Base-by-base conservation (phyloP, 2,888 invertebrate species). In the Archips crataeganus region DNA sequence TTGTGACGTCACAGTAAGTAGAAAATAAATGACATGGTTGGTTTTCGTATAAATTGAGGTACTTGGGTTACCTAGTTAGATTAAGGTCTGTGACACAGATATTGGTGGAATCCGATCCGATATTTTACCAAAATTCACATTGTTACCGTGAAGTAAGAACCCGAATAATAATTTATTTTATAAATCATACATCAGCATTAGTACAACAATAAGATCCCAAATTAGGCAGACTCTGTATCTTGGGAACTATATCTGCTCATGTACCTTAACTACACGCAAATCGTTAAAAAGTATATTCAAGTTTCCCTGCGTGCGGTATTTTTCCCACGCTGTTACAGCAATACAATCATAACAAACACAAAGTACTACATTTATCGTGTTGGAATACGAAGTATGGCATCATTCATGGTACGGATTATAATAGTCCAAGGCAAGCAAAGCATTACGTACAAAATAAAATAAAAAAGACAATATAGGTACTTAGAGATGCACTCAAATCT, bases 251-350 rank as follows among this genome's bases (percentile, higher is more conserved):
- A 64, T 73, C 64, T 59, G 57, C 57, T 49, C 61, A 39, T 39
- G 39, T 39, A 39, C 6, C 6, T 63, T 66, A 67, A 72, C 57
- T 10, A 45, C 2, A 63, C 59, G 69, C 57, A 49, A 64, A 64
- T 64, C 49, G 42, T 64, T 68, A 69, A 75, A 71, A 57, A 76
- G 51, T 75, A 79, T 57, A 66, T 54, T 70, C 36, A 59, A 47
- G 70, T 70, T 79, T 77, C 76, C 77, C 77, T 77, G 70, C 64
- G 61, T 67, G 69, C 15, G 68, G 76, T 74, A 77, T 75, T 75
- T 77, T 84, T 85, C 86, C 81, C 85, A 85, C 85, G 82, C 42
- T 73, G 72, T 72, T 74, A 77, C 78, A 76, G 78, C 77, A 78
- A 77, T 64, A 64, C 73, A 69, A 69, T 73, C 63, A 64, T 78